phyloP scores from a whole-genome alignment of 2,113 vertebrate species.

The Hyperopisus bebe region DNA sequence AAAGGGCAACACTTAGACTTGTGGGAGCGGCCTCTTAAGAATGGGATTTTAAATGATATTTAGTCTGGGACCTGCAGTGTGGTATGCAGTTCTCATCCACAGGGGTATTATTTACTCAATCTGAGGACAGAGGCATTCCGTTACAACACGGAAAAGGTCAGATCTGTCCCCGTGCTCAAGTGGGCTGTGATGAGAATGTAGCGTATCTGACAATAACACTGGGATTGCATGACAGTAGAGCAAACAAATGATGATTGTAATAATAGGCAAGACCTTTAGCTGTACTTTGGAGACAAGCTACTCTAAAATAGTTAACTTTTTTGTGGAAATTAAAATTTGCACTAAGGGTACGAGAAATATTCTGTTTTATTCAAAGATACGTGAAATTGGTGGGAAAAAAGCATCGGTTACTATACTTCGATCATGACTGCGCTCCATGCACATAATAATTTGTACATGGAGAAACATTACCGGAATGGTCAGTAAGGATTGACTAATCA shows the following conservation, averaged over 20 bases:
- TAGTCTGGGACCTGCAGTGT: constrained; percentile 1
- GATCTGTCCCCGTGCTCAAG: background rate
- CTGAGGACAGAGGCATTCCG: constrained; percentile 4
- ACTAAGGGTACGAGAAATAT: background rate
- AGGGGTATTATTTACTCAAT: background rate
- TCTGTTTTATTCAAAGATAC: background rate
- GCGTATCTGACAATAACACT: constrained; percentile 11
- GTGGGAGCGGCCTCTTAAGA: constrained; percentile 7
- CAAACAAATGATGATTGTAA: background rate
- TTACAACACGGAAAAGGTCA: constrained; percentile 4
- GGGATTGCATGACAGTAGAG: background rate
- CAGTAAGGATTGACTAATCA: background rate
- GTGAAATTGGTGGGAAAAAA: background rate
- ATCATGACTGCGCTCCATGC: background rate
- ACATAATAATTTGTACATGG: background rate
- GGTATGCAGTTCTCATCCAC: background rate
- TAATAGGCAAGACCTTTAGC: background rate
- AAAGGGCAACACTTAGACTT: constrained; percentile 6
- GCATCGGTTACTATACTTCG: background rate
- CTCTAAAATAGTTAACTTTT: background rate
- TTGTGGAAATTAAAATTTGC: background rate
- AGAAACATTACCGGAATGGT: background rate
- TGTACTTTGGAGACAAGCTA: background rate
- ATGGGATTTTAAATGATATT: constrained; percentile 21
- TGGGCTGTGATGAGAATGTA: background rate